Conservation (phyloP, 2,888 invertebrate species). For the Eupithecia centaureata region DNA sequence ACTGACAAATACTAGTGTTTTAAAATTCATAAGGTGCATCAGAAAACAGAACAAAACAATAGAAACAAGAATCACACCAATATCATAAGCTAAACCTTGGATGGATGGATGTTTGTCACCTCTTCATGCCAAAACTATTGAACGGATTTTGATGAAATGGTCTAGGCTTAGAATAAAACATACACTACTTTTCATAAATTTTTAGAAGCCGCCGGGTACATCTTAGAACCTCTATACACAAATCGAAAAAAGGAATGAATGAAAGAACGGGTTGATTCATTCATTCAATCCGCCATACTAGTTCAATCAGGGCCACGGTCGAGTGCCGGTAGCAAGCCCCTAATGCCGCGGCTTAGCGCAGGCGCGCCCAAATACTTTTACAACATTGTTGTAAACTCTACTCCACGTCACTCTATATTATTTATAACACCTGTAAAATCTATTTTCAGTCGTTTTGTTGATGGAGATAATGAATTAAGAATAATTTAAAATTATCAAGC, state of each 20-base stretch:
- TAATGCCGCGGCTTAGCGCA: slow-evolving; percentile 71
- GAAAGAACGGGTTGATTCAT: not conserved
- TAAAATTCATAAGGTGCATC: no score
- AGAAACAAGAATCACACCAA: no score
- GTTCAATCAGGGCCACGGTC: slow-evolving; percentile 62
- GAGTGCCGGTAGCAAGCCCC: slow-evolving; percentile 59
- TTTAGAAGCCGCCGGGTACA: no score
- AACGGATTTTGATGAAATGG: no score
- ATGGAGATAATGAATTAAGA: slow-evolving; percentile 6
- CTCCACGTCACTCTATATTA: slow-evolving; percentile 58
- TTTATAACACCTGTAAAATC: slow-evolving; percentile 69
- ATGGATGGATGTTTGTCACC: no score
- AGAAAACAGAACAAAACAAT: not conserved
- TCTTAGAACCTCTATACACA: not conserved
- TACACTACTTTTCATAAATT: no score
- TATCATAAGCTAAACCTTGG: no score
- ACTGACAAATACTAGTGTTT: no score
- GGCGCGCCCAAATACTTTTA: slow-evolving; percentile 75
- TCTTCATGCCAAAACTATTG: no score
- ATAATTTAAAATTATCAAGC: not conserved
- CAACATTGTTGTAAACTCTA: slow-evolving; percentile 72
- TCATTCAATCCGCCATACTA: slow-evolving; percentile 10
- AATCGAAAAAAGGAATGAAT: not conserved
- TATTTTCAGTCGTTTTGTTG: slow-evolving; percentile 50
- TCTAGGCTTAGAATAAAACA: no score